Evolutionary conservation across 1,140 invertebrate genomes (phyloP), one percentile per base, ranked within the genome.

Genomic region (Mesaphorura yosii): DNA sequence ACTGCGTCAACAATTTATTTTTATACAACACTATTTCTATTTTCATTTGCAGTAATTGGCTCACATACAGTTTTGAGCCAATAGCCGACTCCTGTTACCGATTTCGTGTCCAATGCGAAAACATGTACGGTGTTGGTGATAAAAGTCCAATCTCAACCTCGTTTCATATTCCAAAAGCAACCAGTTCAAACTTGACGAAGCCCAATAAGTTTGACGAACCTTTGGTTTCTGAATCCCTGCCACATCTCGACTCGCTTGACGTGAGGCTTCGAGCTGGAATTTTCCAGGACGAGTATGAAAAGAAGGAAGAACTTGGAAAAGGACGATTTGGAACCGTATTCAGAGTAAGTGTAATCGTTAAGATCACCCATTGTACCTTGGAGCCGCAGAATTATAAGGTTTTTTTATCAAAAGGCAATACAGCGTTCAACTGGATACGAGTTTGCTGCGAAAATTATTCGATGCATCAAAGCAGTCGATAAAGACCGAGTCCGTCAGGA

Each of bases 391-490:
- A n/a, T n/a, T n/a, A n/a, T n/a, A n/a, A n/a, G n/a, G n/a, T n/a
- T n/a, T n/a, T n/a, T n/a, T 39, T 38, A 39, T 20, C 27, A 26
- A 12, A 19, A 54, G 42, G 55, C 47, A 23, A 42, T 31, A n/a
- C 40, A 45, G 31, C 50, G 51, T 28, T 14, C n/a, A 1, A 40
- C 28, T 38, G 44, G 46, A 15, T 75, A 80, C 38, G 77, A 78
- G 48, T 81, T 83, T 66, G 93, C 93, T 1, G 92, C 89, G 15
- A 98, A 98, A 69, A 84, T 94, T 65, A 81, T 97, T 15, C 81
- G 83, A 65, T 90, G 78, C 64, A 81, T 80, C 42, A 86, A 81
- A 54, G 71, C 79, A 1, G 79, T 80, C 60, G 91, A 95, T 68
- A 85, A 84, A 55, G 79, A 86, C 57, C 84, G 85, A 61, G 90